phyloP scores from a whole-genome alignment of 1,140 invertebrate species.

The Cotesia vestalis region DNA sequence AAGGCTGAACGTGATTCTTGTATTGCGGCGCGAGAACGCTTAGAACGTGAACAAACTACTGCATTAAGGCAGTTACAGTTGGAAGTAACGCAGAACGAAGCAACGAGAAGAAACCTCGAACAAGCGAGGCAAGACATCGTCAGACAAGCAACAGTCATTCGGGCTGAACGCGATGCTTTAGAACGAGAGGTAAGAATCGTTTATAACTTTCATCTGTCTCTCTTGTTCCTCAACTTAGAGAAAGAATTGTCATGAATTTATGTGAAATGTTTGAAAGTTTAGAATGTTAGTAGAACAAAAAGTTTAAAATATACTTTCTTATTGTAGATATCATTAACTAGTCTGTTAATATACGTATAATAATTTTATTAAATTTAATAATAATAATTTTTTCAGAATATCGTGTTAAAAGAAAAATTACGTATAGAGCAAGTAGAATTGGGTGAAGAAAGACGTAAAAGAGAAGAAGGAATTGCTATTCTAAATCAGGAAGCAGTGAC shows the following conservation, averaged over 20 bases:
- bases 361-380: constrained; percentile 8
- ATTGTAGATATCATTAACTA: neutral
- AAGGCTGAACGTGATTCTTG: constrained; percentile 53
- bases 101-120: constrained; percentile 68
- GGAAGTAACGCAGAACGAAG: constrained; percentile 69
- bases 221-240: constrained; percentile 14
- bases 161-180: constrained; percentile 69
- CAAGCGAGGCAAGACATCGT: constrained; percentile 70
- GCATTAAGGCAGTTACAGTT: constrained; percentile 65
- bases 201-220: constrained; percentile 13
- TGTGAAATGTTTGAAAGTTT: neutral
- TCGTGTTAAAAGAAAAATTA: constrained; percentile 65
- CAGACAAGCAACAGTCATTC: constrained; percentile 70
- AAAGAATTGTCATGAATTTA: neutral
- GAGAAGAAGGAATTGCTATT: constrained; percentile 59
- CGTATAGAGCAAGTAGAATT: constrained; percentile 65
- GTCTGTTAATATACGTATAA: neutral
- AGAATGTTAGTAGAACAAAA: too few species aligned
- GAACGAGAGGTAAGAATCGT: constrained; percentile 67
- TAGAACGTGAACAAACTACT: constrained; percentile 51
- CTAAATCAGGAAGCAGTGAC: constrained; percentile 56
- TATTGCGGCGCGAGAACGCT: constrained; percentile 47
- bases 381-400: constrained; percentile 62
- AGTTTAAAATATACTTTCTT: constrained; percentile 2
- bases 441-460: constrained; percentile 54